phyloP scores from a whole-genome alignment of 2,797 vertebrate genomes.

The Harpagifer antarcticus region DNA sequence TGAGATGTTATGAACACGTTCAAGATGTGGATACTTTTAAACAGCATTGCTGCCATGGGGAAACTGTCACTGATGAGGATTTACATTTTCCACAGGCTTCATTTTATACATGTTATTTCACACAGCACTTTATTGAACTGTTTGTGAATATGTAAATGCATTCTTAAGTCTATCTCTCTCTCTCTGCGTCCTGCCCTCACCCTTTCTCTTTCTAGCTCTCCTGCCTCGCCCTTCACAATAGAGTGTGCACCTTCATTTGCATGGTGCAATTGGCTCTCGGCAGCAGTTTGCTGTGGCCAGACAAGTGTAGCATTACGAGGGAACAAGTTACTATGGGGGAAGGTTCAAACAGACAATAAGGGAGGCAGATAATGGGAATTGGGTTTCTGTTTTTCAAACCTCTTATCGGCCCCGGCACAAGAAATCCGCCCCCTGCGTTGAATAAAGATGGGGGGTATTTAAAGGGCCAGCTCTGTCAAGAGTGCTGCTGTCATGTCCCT shows the following conservation, averaged over 20 bases:
- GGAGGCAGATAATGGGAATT: constrained; percentile 90
- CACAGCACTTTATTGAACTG: no score
- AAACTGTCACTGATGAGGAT: no score
- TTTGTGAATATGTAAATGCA: no score
- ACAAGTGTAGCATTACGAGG: constrained; percentile 95
- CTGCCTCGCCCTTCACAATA: constrained; percentile 86
- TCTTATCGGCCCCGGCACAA: constrained; percentile 83
- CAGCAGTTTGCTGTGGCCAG: constrained; percentile 92
- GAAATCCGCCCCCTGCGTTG: constrained; percentile 84
- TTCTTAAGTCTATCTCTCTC: no score
- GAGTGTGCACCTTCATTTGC: constrained; percentile 91
- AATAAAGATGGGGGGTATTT: constrained; percentile 82
- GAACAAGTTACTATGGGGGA: constrained; percentile 94
- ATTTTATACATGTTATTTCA: no score
- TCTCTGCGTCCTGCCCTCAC: constrained; percentile 10
- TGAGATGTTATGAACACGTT: no score
- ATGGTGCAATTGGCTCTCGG: constrained; percentile 94
- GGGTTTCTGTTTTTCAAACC: constrained; percentile 91
- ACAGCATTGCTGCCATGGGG: no score
- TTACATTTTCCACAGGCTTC: no score
- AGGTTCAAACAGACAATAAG: constrained; percentile 95
- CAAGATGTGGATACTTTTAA: no score
- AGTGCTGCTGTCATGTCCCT: constrained; percentile 62
- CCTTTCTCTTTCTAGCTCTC: constrained; percentile 34
- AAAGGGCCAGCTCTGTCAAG: constrained; percentile 76